Percentiles rank a stretch among this genome's conserved stretches.
These are phyloP conservation scores for Psophia crepitans DNA, from an alignment of 2,113 vertebrate genomes.

Conservation along the genomic window DNA sequence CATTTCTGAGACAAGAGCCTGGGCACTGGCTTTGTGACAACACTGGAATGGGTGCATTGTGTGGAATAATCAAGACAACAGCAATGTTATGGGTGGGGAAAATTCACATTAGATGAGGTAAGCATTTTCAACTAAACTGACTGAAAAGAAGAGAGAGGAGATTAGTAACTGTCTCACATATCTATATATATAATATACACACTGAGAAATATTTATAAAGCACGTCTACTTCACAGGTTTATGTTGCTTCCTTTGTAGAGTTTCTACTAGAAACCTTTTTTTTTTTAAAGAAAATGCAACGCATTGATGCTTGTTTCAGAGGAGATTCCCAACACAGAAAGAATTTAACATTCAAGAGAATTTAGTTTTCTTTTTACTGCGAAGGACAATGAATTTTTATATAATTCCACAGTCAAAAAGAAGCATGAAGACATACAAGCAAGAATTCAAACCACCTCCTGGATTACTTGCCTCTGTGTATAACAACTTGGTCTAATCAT, in stretches of 20 bases:
- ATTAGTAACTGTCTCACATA: neutral
- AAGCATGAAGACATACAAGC: neutral
- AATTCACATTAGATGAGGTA: neutral
- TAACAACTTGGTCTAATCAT: neutral
- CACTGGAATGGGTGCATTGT: neutral
- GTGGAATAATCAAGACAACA: neutral
- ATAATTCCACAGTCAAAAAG: neutral
- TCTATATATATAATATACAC: neutral
- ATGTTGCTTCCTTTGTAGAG: neutral
- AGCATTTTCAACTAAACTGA: neutral
- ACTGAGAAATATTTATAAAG: neutral
- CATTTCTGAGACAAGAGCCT: neutral
- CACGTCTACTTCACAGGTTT: neutral
- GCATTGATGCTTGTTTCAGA: neutral
- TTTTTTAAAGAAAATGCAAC: neutral
- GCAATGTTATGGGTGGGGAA: neutral
- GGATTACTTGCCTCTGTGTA: neutral
- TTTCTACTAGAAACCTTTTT: neutral
- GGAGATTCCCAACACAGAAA: neutral
- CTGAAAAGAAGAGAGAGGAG: neutral
- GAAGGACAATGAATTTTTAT: neutral
- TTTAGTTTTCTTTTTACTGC: neutral
- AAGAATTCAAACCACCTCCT: neutral
- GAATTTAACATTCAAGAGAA: neutral
- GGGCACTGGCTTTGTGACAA: neutral